Conservation (phyloP, 2,797 vertebrate species). For the Thaleichthys pacificus region DNA sequence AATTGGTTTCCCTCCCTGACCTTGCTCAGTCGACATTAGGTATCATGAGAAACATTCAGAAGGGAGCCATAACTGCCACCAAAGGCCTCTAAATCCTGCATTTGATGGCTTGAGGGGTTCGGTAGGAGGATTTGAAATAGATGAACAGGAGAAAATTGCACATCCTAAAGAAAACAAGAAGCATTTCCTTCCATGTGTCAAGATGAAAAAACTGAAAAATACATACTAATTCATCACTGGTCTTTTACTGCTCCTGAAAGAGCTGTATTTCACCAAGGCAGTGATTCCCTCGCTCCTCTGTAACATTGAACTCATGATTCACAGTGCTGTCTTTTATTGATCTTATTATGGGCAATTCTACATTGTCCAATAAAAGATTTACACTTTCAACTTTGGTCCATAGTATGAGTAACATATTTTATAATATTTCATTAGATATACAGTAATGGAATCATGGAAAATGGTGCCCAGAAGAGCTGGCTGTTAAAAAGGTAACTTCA, state of each 20-base stretch:
- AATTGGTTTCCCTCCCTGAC: slow-evolving; percentile 83
- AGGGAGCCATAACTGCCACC: slow-evolving; percentile 82
- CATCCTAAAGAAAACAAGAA: slow-evolving; percentile 92
- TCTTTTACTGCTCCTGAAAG: slow-evolving; percentile 80
- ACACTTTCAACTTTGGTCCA: slow-evolving; percentile 71
- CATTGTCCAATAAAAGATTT: slow-evolving; percentile 66
- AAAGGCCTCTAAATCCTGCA: slow-evolving; percentile 84
- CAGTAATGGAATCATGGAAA: slow-evolving; percentile 64
- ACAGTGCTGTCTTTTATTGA: slow-evolving; percentile 68
- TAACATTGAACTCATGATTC: slow-evolving; percentile 58
- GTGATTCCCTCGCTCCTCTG: slow-evolving; percentile 64
- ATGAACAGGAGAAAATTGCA: slow-evolving; percentile 95
- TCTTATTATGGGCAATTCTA: slow-evolving; percentile 71
- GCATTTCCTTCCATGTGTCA: slow-evolving; percentile 90
- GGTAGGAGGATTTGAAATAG: slow-evolving; percentile 84
- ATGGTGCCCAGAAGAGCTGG: slow-evolving; percentile 27
- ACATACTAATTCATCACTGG: slow-evolving; percentile 87
- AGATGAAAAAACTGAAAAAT: slow-evolving; percentile 82
- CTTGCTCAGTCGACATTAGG: slow-evolving; percentile 71
- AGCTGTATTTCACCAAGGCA: slow-evolving; percentile 67
- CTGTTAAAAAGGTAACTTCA: slow-evolving; percentile 38
- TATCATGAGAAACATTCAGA: slow-evolving; percentile 80
- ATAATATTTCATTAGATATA: slow-evolving; percentile 62
- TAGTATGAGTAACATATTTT: slow-evolving; percentile 70
- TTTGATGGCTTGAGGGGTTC: slow-evolving; percentile 85